Percentiles rank a stretch among this genome's conserved stretches.
phyloP scores from a whole-genome alignment of 2,888 invertebrate genomes.

The Brachylomia viminalis region DNA sequence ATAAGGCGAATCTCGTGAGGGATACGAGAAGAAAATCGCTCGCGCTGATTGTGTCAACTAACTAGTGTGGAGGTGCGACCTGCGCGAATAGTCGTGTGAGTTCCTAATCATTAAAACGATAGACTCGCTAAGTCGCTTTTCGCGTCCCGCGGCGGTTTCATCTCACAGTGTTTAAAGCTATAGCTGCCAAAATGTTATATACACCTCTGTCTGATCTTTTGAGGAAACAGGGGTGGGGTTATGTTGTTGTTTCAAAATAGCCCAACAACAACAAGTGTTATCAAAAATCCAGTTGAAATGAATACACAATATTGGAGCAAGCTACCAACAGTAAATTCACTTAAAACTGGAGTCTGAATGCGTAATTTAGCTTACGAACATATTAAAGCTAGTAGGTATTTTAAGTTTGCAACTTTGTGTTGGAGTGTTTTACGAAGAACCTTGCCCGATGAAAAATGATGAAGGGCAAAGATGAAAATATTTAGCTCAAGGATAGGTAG shows the following conservation, averaged over 20 bases:
- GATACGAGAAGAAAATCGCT: not conserved
- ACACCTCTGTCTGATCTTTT: not conserved
- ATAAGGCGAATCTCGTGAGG: no score
- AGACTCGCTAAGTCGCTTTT: not conserved
- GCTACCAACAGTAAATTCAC: conserved; percentile 42
- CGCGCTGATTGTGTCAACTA: not conserved
- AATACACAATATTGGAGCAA: conserved; percentile 26
- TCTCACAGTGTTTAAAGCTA: not conserved
- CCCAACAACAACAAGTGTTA: conserved; percentile 6
- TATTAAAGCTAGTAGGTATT: conserved; percentile 52
- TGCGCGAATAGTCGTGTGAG: not conserved
- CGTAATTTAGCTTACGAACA: conserved; percentile 44
- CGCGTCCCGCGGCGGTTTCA: no score
- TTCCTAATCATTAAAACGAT: not conserved
- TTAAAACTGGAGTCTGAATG: conserved; percentile 39
- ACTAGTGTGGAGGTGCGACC: no score
- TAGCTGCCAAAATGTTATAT: not conserved
- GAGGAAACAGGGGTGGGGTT: not conserved
- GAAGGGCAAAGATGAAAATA: conserved; percentile 4
- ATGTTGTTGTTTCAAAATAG: conserved; percentile 12
- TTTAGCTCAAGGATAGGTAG: not conserved
- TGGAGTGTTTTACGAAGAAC: conserved; percentile 38
- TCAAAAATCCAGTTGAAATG: conserved; percentile 13
- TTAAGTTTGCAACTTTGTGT: conserved; percentile 33
- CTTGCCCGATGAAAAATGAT: conserved; percentile 39